Evolutionary conservation across 2,888 invertebrate genomes (phyloP).

Genomic region (Neocrepidodera transversa): DNA sequence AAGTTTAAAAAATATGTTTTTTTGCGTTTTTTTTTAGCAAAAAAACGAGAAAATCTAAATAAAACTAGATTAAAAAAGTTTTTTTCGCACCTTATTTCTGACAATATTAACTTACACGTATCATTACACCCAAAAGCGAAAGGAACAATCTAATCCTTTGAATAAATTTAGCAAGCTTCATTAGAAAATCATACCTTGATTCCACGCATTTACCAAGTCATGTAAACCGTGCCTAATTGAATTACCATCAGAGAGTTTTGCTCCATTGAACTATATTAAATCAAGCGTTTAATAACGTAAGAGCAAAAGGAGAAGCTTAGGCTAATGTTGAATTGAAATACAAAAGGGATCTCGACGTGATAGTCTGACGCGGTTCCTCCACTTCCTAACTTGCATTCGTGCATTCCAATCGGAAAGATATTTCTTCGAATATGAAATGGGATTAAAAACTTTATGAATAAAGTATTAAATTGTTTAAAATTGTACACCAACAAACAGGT

Average conservation of each 20-base stretch:
- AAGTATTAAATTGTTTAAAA: no score
- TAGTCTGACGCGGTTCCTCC: not conserved
- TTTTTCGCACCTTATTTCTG: not conserved
- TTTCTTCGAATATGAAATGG: not conserved
- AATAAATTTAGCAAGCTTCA: constrained; percentile 27
- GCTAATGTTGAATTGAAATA: not conserved
- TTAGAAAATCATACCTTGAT: constrained; percentile 26
- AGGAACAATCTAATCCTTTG: constrained; percentile 9
- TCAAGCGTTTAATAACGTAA: constrained; percentile 27
- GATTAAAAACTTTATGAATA: no score
- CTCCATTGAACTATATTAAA: constrained; percentile 26
- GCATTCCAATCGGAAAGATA: not conserved
- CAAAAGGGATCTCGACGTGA: constrained; percentile 3
- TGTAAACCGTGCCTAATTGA: constrained; percentile 30
- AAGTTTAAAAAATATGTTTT: no score
- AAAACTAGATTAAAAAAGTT: no score
- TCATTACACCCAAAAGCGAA: not conserved
- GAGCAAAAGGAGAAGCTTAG: constrained; percentile 13
- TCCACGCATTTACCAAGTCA: constrained; percentile 26
- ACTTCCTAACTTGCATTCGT: constrained; percentile 2
- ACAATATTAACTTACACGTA: not conserved
- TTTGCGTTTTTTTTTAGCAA: no score
- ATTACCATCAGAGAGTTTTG: constrained; percentile 27
- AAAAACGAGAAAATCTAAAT: no score
- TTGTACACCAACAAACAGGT: no score